Conservation (phyloP, 2,113 vertebrate genomes). For the Psittacula cyanocephala region DNA sequence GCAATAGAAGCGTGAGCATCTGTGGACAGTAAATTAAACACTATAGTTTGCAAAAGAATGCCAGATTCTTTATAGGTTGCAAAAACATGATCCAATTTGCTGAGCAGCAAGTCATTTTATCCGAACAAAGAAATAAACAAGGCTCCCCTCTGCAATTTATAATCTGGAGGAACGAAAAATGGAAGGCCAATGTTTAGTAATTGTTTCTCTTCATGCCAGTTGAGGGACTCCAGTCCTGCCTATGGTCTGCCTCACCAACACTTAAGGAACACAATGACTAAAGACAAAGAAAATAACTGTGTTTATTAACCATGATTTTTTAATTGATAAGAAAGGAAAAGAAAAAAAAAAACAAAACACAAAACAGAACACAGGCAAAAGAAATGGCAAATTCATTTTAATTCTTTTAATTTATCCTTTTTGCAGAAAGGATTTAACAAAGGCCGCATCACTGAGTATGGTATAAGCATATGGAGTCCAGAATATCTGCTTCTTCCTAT, state of each 20-base stretch:
- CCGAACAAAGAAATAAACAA: not conserved
- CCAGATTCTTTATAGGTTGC: not conserved
- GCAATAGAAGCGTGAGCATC: not conserved
- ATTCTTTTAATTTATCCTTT: not conserved
- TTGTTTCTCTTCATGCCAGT: not conserved
- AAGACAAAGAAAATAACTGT: not conserved
- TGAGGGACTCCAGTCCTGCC: not conserved
- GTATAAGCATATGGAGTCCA: not conserved
- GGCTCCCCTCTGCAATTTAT: not conserved
- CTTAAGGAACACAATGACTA: not conserved
- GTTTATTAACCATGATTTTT: not conserved
- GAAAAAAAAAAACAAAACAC: not conserved
- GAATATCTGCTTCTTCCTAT: not conserved
- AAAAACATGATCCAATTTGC: not conserved
- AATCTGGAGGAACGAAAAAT: slow-evolving; percentile 6
- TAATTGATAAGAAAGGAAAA: not conserved
- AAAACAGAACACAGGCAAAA: not conserved
- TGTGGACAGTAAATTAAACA: not conserved
- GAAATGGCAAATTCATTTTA: not conserved
- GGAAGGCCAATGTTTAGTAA: not conserved
- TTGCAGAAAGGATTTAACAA: not conserved
- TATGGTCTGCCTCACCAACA: not conserved
- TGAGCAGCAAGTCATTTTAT: slow-evolving; percentile 6
- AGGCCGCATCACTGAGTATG: not conserved
- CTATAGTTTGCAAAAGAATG: not conserved